Conservation (phyloP, 2,888 invertebrate species). For the Meta bourneti region DNA sequence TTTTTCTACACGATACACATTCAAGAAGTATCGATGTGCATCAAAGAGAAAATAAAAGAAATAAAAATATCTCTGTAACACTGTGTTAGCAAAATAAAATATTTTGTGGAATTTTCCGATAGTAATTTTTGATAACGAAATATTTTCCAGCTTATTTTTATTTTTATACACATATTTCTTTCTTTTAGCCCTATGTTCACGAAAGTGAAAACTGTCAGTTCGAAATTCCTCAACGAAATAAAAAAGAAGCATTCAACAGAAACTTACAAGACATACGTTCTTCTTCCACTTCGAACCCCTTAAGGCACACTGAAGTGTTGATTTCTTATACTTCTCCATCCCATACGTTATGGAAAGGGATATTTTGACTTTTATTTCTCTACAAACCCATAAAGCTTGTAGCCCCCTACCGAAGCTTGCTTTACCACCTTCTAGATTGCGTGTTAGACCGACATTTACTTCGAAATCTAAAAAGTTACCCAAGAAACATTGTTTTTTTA, state of each 20-base stretch:
- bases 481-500: not conserved
- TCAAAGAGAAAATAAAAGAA: no score
- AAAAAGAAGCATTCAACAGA: not conserved
- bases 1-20: no score
- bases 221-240: not conserved
- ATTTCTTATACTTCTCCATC: conserved; percentile 25
- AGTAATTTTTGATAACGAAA: not conserved
- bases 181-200: not conserved
- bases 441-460: not conserved
- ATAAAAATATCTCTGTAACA: no score
- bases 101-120: not conserved
- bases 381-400: conserved; percentile 35
- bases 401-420: conserved; percentile 12
- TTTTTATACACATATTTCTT: not conserved
- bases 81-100: not conserved
- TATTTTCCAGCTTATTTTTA: not conserved
- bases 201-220: not conserved
- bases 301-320: conserved; percentile 25
- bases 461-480: not conserved
- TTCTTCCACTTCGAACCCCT: not conserved
- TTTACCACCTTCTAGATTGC: conserved; percentile 5
- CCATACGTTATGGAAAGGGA: conserved; percentile 23
- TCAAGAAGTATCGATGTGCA: no score
- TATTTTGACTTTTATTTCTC: conserved; percentile 34
- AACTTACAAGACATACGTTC: not conserved